A percentile compares a stretch with the other conserved stretches of the same genome.
These are phyloP conservation scores for Acanthiza pusilla DNA, from an alignment of 2,797 vertebrate species.

Conservation along the genomic window DNA sequence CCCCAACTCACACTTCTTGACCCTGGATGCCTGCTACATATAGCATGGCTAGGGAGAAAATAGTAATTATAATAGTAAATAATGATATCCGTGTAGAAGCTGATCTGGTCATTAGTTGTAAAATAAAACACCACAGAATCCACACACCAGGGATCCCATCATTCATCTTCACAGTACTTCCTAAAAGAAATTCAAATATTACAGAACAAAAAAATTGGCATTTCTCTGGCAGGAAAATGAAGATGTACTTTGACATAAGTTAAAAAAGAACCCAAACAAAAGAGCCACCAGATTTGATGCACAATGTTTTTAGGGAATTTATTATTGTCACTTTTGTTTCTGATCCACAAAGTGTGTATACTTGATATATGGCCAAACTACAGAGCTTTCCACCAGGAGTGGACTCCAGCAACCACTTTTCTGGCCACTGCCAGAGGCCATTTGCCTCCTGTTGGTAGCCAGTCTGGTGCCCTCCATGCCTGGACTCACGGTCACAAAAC, in stretches of 20 bases:
- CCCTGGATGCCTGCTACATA: neutral
- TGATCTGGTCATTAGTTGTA: neutral
- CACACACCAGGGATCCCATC: neutral
- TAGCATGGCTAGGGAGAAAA: neutral
- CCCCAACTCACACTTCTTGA: fast-evolving
- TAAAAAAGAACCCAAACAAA: neutral
- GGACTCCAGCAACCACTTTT: neutral
- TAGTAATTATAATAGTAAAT: neutral
- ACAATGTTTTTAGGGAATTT: neutral
- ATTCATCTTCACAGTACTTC: neutral
- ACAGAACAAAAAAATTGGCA: neutral
- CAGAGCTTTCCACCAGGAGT: neutral
- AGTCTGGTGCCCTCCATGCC: neutral
- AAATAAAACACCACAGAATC: neutral
- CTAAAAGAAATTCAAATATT: neutral
- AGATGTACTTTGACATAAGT: neutral
- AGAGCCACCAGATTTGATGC: neutral
- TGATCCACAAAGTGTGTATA: neutral
- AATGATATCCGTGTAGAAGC: neutral
- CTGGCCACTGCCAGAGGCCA: neutral
- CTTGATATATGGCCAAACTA: neutral
- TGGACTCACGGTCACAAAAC: neutral
- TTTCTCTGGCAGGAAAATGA: neutral
- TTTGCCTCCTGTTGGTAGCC: fast-evolving
- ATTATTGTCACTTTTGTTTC: neutral